Percentiles rank a stretch among this genome's conserved stretches.
These are phyloP conservation scores for Melitaea athalia DNA, from an alignment of 2,888 invertebrate genomes.

Conservation along the genomic window DNA sequence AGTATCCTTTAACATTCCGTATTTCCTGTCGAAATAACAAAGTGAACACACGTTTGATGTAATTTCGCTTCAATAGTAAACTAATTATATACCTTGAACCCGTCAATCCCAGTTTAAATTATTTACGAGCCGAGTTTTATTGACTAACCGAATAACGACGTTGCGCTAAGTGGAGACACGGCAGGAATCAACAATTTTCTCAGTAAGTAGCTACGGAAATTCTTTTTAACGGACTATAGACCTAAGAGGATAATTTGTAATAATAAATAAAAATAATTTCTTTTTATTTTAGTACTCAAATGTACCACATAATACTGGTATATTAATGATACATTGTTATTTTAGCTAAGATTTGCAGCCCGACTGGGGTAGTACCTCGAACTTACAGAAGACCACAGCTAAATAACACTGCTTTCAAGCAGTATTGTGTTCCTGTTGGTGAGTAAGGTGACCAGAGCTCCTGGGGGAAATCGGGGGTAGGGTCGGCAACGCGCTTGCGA, in stretches of 20 bases:
- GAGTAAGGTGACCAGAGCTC: no score
- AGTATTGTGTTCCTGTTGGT: no score
- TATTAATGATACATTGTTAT: no score
- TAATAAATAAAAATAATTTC: no score
- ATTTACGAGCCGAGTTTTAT: slow-evolving; percentile 24
- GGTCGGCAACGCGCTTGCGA: no score
- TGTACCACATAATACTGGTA: no score
- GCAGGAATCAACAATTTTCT: slow-evolving; percentile 28
- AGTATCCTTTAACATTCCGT: neutral
- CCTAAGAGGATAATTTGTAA: neutral
- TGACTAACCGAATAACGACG: slow-evolving; percentile 24
- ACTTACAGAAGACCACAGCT: no score
- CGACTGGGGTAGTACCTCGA: no score
- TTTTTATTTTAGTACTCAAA: no score
- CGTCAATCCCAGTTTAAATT: slow-evolving; percentile 15
- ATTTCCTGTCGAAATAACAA: neutral
- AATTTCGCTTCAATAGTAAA: neutral
- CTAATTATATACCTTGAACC: neutral
- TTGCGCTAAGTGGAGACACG: slow-evolving; percentile 24
- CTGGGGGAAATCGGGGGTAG: no score
- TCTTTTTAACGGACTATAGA: neutral
- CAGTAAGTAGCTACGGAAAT: neutral
- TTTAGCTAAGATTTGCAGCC: no score
- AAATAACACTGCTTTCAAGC: no score
- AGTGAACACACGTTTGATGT: neutral